These are phyloP conservation scores for Oreochromis aureus DNA, from an alignment of 2,113 vertebrate species.

Conservation along the genomic window DNA sequence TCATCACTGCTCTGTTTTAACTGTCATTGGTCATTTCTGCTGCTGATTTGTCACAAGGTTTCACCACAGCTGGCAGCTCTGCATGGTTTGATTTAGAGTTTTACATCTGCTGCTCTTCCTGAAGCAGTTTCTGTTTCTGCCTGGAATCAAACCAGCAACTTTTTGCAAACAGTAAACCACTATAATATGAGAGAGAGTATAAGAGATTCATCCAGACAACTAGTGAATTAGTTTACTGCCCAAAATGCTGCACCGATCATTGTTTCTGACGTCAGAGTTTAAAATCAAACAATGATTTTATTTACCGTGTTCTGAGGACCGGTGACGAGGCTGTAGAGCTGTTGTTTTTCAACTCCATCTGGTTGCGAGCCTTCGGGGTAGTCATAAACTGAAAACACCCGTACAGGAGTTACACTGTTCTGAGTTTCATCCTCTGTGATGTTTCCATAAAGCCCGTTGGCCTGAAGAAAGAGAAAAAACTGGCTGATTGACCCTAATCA, in stretches of 20 bases:
- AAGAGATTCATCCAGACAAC: rapidly evolving
- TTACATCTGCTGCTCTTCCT: not conserved
- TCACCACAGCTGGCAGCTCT: rapidly evolving
- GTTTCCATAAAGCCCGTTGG: not conserved
- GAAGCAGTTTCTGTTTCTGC: not conserved
- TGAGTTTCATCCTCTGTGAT: not conserved
- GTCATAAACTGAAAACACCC: not conserved
- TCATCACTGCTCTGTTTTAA: rapidly evolving
- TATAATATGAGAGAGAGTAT: rapidly evolving
- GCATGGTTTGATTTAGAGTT: rapidly evolving
- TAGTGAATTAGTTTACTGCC: not conserved
- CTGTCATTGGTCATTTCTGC: not conserved
- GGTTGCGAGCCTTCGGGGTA: rapidly evolving
- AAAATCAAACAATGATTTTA: rapidly evolving
- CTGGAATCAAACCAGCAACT: not conserved
- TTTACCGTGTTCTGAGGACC: not conserved
- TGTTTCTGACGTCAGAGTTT: rapidly evolving
- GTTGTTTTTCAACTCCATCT: not conserved
- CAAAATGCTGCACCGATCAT: rapidly evolving
- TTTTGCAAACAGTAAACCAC: rapidly evolving
- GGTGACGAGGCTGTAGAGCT: not conserved
- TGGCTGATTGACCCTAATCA: not conserved
- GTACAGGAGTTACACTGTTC: not conserved
- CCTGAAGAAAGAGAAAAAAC: not conserved
- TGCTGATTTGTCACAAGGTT: not conserved